Base-by-base conservation (phyloP, 2,797 vertebrate genomes). In the Channallabes apus region DNA sequence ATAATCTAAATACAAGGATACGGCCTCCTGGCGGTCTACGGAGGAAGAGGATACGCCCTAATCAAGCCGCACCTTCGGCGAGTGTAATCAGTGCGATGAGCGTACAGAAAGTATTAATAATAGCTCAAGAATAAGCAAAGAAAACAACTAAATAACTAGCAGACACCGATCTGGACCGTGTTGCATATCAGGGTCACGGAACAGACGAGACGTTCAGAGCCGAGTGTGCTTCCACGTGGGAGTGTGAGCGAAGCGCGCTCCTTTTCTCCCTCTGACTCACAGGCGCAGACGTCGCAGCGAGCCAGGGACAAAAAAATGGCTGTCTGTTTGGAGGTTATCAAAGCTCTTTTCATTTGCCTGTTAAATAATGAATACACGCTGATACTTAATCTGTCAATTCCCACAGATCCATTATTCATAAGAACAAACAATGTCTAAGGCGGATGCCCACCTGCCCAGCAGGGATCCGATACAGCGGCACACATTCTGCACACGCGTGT, bases 351-450 rank as follows among this genome's bases (percentile, higher is more conserved):
- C 87, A 87, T 90, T 85, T 84, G 87, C 83, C 86, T 77, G 65
- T 71, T 92, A 86, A 89, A 91, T 90, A 89, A 91, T 91, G 87
- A 88, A 90, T 89, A 87, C 82, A 84, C 56, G 82, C 75, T 89
- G 89, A 90, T 90, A 90, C 90, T 85, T 86, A 75, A 83, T 87
- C 88, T 89, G 87, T 88, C 87, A 89, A 86, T 88, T 87, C 89
- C 89, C 87, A 85, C 62, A 71, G 83, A 90, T 87, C 71, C 89
- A 90, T 92, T 90, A 91, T 91, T 91, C 82, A 92, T 88, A 88
- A 77, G 86, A 80, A 90, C 82, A 90, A 90, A 91, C 65, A 89
- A 90, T 86, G 87, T 76, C 80, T 86, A 80, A 51, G 82, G 82
- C 80, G 80, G 68, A 84, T 86, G 80, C 80, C 86, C 85, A 89